phyloP scores from a whole-genome alignment of 2,113 vertebrate species.

The Anolis carolinensis region DNA sequence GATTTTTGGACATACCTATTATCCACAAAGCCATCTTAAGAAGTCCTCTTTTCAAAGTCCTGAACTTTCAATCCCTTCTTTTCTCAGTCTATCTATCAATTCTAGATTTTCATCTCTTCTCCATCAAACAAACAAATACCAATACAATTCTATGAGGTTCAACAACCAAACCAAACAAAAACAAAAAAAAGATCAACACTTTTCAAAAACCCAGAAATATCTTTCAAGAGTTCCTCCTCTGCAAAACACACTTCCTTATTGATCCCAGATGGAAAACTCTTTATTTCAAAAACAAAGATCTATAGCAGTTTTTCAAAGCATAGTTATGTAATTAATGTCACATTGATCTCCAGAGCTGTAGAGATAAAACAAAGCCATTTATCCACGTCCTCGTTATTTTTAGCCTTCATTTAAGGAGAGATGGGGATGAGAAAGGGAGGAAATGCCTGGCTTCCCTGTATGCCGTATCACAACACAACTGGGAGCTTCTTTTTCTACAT shows the following conservation, averaged over 20 bases:
- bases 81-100: rapidly evolving
- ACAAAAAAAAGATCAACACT: constrained; percentile 61
- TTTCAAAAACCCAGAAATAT: constrained; percentile 50
- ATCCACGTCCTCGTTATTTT: constrained; percentile 62
- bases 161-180: constrained; percentile 51
- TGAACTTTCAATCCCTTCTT: background rate
- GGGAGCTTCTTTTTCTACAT: background rate
- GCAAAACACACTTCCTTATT: constrained; percentile 59
- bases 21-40: background rate
- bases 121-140: background rate
- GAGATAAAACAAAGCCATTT: constrained; percentile 72
- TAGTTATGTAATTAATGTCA: constrained; percentile 71
- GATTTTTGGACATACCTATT: too few species aligned
- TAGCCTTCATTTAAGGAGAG: constrained; percentile 53
- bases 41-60: constrained; percentile 2
- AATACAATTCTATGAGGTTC: constrained; percentile 24
- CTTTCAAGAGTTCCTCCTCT: constrained; percentile 52
- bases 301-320: constrained; percentile 68
- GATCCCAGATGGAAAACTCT: constrained; percentile 65
- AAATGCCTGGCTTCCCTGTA: constrained; percentile 45
- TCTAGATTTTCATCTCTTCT: constrained; percentile 29
- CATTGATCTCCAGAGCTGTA: constrained; percentile 67
- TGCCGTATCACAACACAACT: rapidly evolving
- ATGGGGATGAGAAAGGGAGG: background rate
- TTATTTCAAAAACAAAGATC: constrained; percentile 44